Percentiles rank a stretch among this genome's conserved stretches.
phyloP scores from a whole-genome alignment of 2,888 invertebrate species.

The Drosophila anceps region DNA sequence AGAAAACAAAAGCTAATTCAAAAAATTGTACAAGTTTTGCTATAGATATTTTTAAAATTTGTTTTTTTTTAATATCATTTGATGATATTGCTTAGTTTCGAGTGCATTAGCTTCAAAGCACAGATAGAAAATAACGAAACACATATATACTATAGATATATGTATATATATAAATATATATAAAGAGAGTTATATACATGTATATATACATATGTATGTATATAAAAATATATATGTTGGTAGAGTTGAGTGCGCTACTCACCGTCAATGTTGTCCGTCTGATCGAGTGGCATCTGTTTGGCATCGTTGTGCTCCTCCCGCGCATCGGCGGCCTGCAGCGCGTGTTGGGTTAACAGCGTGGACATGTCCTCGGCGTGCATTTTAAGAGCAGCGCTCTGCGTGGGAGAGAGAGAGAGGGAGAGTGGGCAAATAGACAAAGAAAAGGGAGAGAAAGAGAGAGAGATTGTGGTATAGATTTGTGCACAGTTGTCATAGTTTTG shows the following conservation, averaged over 20 bases:
- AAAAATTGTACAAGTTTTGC: conserved; percentile 35
- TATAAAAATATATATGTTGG: conserved; percentile 6
- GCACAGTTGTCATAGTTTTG: conserved; percentile 20
- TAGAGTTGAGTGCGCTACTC: conserved; percentile 84
- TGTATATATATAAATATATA: conserved; percentile 28
- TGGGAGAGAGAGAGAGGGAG: background rate
- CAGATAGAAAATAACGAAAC: conserved; percentile 59
- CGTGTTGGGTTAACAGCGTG: conserved; percentile 88
- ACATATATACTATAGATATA: conserved; percentile 23
- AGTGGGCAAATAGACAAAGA: background rate
- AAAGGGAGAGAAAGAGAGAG: background rate
- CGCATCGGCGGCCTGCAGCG: conserved; percentile 86
- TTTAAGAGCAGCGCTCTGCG: conserved; percentile 80
- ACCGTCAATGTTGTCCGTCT: conserved; percentile 91
- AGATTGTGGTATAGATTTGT: conserved; percentile 17
- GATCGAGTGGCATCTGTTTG: conserved; percentile 88
- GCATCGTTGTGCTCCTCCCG: conserved; percentile 87
- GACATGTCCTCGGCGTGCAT: conserved; percentile 88
- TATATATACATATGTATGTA: conserved; percentile 16
- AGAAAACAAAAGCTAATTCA: conserved; percentile 67
- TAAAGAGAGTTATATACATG: background rate
- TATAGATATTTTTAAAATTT: conserved; percentile 7
- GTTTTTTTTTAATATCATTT: conserved; percentile 14
- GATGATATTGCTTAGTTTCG: conserved; percentile 48
- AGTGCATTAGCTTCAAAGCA: conserved; percentile 77